Conservation (phyloP, 1,140 invertebrate species). For the Magallana ariakensis region DNA sequence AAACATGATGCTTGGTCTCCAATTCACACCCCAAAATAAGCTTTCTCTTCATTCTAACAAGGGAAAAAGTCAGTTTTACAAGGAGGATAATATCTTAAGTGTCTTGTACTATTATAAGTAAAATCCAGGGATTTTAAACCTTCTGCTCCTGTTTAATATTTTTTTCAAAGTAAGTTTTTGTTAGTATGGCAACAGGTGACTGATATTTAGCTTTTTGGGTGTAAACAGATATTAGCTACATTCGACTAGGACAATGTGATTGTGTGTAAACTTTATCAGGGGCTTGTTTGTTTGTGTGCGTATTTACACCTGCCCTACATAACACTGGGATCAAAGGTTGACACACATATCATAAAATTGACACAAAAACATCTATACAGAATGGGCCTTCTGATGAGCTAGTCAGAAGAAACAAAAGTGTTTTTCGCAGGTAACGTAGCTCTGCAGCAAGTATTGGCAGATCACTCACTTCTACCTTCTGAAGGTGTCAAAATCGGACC, state of each 20-base stretch:
- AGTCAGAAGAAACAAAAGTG: conserved; percentile 32
- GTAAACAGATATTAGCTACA: background rate
- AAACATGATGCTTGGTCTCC: background rate
- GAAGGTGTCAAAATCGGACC: background rate
- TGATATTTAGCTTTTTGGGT: background rate
- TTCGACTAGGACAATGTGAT: background rate
- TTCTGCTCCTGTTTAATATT: background rate
- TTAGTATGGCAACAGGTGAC: conserved; percentile 10
- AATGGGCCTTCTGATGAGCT: background rate
- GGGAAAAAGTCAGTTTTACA: conserved; percentile 22
- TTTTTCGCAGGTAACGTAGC: conserved; percentile 10
- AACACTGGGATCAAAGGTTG: conserved; percentile 19
- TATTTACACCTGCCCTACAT: conserved; percentile 32
- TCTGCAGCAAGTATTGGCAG: conserved; percentile 12
- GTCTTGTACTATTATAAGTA: conserved; percentile 17
- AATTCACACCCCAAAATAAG: background rate
- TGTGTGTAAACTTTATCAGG: conserved; percentile 11
- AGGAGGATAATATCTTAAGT: background rate
- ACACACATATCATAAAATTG: conserved; percentile 35
- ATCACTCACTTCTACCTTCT: background rate
- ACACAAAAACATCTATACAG: conserved; percentile 19
- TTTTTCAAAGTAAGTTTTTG: conserved; percentile 5
- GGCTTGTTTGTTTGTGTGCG: conserved; percentile 26
- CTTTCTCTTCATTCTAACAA: conserved; percentile 1
- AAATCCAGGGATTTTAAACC: background rate